A percentile compares a stretch with the other conserved stretches of the same genome.
These are phyloP conservation scores for Corythucha ciliata DNA, from an alignment of 2,888 invertebrate species.

Conservation along the genomic window DNA sequence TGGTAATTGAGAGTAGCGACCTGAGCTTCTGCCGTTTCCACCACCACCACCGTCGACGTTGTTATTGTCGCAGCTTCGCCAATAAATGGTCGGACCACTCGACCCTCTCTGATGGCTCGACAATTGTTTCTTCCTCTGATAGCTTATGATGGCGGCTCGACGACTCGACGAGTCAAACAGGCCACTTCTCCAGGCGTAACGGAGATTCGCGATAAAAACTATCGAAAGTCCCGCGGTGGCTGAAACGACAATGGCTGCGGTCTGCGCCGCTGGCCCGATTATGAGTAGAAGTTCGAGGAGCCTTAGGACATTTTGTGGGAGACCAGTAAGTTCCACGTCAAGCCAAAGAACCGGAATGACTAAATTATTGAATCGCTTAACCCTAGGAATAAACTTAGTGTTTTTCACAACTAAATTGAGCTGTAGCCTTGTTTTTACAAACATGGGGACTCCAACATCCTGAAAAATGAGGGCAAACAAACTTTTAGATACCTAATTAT, in stretches of 20 bases:
- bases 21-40: no score
- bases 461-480: slow-evolving; percentile 37
- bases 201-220: slow-evolving; percentile 38
- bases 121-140: no score
- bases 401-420: slow-evolving; percentile 60
- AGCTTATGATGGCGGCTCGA: slow-evolving; percentile 27
- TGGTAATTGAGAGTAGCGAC: no score
- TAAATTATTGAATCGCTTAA: slow-evolving; percentile 52
- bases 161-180: slow-evolving; percentile 24
- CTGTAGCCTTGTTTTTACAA: slow-evolving; percentile 56
- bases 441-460: slow-evolving; percentile 57
- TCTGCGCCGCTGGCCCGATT: slow-evolving; percentile 35
- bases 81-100: no score
- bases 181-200: slow-evolving; percentile 30
- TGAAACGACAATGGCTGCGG: slow-evolving; percentile 37
- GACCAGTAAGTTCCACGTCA: slow-evolving; percentile 44
- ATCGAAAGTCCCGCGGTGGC: slow-evolving; percentile 39
- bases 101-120: no score
- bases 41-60: no score
- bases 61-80: no score
- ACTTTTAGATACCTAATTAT: background rate
- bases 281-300: slow-evolving; percentile 38
- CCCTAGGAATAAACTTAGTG: slow-evolving; percentile 52
- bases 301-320: slow-evolving; percentile 30
- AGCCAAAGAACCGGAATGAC: slow-evolving; percentile 63